A percentile compares a stretch with the other conserved stretches of the same genome.
phyloP scores from a whole-genome alignment of 2,888 invertebrate species.

The Caenorhabditis sulstoni region DNA sequence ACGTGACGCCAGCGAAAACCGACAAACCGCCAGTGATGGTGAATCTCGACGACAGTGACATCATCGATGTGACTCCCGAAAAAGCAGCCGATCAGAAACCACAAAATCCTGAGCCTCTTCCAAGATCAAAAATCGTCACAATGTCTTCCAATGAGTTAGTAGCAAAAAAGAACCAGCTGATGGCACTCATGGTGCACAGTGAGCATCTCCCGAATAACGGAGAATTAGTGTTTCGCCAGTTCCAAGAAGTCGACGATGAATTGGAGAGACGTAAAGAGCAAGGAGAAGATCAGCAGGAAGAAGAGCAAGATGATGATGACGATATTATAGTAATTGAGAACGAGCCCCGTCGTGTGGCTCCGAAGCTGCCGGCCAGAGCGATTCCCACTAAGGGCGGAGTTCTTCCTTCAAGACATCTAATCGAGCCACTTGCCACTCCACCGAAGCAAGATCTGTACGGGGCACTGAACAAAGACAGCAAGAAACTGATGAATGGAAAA shows the following conservation, averaged over 20 bases:
- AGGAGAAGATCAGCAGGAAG: constrained; percentile 9
- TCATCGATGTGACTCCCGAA: constrained; percentile 18
- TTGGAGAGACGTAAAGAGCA: constrained; percentile 34
- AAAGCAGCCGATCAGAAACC: background rate
- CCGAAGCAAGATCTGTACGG: constrained; percentile 32
- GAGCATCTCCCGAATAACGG: constrained; percentile 48
- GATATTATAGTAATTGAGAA: background rate
- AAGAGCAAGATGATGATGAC: constrained; percentile 23
- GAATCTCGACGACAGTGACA: constrained; percentile 30
- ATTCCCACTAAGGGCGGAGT: constrained; percentile 28
- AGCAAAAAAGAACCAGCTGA: constrained; percentile 29
- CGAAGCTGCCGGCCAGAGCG: constrained; percentile 26
- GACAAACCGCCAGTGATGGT: background rate
- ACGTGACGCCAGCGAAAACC: constrained; percentile 2
- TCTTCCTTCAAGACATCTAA: constrained; percentile 35
- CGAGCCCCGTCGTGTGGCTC: constrained; percentile 24
- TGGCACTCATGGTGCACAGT: constrained; percentile 21
- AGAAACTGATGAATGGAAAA: constrained; percentile 75
- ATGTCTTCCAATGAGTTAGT: constrained; percentile 22
- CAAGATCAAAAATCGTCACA: constrained; percentile 7
- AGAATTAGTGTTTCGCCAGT: constrained; percentile 9
- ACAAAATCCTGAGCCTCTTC: background rate
- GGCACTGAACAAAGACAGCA: constrained; percentile 56
- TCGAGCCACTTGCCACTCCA: constrained; percentile 14
- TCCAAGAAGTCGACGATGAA: constrained; percentile 48